Evolutionary conservation across 1,140 invertebrate species (phyloP), one percentile per base, ranked within the genome.

Genomic region (Polypedilum vanderplanki): DNA sequence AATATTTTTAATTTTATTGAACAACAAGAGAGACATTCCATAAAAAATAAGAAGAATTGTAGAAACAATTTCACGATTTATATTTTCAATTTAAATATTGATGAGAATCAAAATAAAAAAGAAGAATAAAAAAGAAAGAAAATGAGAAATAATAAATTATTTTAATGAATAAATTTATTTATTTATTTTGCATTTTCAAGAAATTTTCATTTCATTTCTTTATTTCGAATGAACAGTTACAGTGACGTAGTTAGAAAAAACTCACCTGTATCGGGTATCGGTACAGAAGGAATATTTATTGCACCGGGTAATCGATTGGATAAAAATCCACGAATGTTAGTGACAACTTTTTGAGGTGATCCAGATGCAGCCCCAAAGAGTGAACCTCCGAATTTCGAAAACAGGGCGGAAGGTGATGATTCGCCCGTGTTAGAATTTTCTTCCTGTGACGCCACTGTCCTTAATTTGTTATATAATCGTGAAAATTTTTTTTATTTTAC

Each of bases 201-300:
- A 57, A 57, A 57, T 57, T n/a, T 57, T 12, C 46, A 57, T 57
- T 57, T n/a, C 46, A 57, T 12, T n/a, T n/a, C n/a, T n/a, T n/a
- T n/a, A n/a, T n/a, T n/a, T n/a, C 4, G 15, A 57, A n/a, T 57
- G 12, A 15, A 57, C 12, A 15, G 46, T n/a, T 33, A 57, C 46
- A 57, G 46, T 57, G 46, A 57, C 46, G 46, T 33, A 33, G 24
- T 70, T 0, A 3, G 65, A 70, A 67, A 67, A 67, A 70, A 20
- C 83, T 85, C 78, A 87, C 86, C 86, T 86, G 86, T 87, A 79
- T 87, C 86, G 75, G 85, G 84, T 76, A 86, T 83, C 77, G 86
- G 20, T 70, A 70, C 83, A 77, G 46, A 57, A n/a, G 46, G 46
- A 57, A 83, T 83, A 5, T 33, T 33, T 1, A 33, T 33, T 33